These are phyloP conservation scores for Ochlodes sylvanus DNA, from an alignment of 2,888 invertebrate genomes.

Conservation along the genomic window DNA sequence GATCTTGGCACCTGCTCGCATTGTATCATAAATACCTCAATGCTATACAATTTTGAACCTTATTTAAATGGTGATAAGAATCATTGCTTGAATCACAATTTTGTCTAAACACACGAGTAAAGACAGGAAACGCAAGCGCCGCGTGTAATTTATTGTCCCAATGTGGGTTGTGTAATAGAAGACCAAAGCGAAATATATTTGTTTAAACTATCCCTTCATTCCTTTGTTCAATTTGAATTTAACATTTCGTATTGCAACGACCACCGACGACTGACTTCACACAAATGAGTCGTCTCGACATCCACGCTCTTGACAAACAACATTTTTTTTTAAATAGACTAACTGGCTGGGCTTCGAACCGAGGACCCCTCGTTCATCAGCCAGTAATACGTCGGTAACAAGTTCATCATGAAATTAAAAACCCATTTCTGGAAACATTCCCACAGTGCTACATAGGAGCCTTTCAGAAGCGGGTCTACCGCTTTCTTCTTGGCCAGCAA, in stretches of 20 bases:
- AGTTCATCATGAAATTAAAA: too few relatives aligned
- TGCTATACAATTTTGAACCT: slow-evolving; percentile 38
- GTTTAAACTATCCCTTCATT: slow-evolving; percentile 16
- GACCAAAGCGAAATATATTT: slow-evolving; percentile 23
- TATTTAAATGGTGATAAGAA: slow-evolving; percentile 37
- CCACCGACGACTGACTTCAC: slow-evolving; percentile 36
- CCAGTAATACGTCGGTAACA: too few relatives aligned
- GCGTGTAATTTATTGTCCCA: slow-evolving; percentile 54
- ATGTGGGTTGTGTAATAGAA: slow-evolving; percentile 31
- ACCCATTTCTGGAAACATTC: too few relatives aligned
- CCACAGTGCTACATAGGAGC: too few relatives aligned
- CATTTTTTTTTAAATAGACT: too few relatives aligned
- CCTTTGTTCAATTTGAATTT: slow-evolving; percentile 4
- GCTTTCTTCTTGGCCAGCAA: too few relatives aligned
- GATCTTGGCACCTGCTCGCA: slow-evolving; percentile 71
- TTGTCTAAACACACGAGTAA: neutral
- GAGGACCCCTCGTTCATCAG: too few relatives aligned
- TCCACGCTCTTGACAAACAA: too few relatives aligned
- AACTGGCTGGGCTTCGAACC: too few relatives aligned
- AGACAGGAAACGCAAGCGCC: slow-evolving; percentile 64
- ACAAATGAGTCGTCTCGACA: too few relatives aligned
- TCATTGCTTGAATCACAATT: slow-evolving; percentile 41
- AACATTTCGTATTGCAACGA: slow-evolving; percentile 20
- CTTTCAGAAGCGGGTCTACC: too few relatives aligned
- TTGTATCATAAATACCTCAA: slow-evolving; percentile 26